phyloP scores from a whole-genome alignment of 1,140 invertebrate genomes.

The Phthorimaea operculella region DNA sequence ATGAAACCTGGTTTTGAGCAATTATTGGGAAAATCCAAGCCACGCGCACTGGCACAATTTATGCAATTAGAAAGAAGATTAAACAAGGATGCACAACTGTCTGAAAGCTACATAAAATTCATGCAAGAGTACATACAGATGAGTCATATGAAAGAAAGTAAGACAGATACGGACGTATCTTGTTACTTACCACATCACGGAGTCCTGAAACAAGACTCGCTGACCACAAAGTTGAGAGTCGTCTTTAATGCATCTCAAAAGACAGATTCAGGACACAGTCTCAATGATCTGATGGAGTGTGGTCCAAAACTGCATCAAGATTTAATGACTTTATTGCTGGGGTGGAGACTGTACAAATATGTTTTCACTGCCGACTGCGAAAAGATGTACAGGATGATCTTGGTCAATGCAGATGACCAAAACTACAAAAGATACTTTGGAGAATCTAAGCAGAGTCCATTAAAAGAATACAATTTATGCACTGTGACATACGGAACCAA shows the following conservation, averaged over 20 bases:
- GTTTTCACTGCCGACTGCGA: conserved; percentile 30
- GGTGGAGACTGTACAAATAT: conserved; percentile 24
- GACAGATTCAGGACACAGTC: conserved; percentile 19
- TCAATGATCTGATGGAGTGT: conserved; percentile 27
- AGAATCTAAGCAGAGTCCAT: conserved; percentile 9
- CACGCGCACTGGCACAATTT: background rate
- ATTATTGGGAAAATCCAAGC: background rate
- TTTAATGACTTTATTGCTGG: conserved; percentile 21
- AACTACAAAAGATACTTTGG: conserved; percentile 41
- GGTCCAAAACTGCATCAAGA: conserved; percentile 40
- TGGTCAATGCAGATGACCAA: conserved; percentile 19
- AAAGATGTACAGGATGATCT: conserved; percentile 37
- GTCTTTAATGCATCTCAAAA: conserved; percentile 30
- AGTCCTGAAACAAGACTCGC: conserved; percentile 18
- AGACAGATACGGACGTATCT: background rate
- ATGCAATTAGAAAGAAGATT: conserved; percentile 1
- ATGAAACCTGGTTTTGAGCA: conserved; percentile 2
- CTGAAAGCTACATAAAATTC: conserved; percentile 3
- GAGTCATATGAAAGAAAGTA: background rate
- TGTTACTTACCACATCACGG: conserved; percentile 41
- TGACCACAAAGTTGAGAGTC: conserved; percentile 26
- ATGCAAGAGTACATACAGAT: conserved; percentile 3
- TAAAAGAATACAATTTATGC: conserved; percentile 29
- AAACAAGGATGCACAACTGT: background rate
- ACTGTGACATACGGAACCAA: conserved; percentile 41